phyloP scores from a whole-genome alignment of 2,888 invertebrate genomes.

The Drosophila acutilabella region DNA sequence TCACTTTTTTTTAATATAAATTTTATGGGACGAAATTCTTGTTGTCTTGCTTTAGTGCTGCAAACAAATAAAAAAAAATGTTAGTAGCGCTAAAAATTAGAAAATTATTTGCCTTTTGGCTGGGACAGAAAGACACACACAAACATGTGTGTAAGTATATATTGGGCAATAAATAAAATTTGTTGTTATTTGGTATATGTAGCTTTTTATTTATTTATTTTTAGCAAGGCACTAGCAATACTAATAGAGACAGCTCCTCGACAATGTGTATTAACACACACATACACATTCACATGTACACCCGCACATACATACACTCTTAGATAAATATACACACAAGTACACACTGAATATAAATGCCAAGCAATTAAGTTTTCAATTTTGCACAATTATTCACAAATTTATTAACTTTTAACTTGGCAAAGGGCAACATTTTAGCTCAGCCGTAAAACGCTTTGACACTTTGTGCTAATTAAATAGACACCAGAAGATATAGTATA shows the following conservation, averaged over 20 bases:
- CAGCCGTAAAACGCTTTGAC: slow-evolving; percentile 66
- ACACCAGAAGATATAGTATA: slow-evolving; percentile 23
- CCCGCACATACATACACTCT: slow-evolving; percentile 22
- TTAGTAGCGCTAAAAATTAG: slow-evolving; percentile 73
- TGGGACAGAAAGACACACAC: slow-evolving; percentile 41
- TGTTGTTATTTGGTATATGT: slow-evolving; percentile 72
- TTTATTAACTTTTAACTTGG: slow-evolving; percentile 75
- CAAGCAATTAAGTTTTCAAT: slow-evolving; percentile 76
- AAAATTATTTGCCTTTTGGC: slow-evolving; percentile 64
- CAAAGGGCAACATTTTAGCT: slow-evolving; percentile 58
- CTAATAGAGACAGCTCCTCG: slow-evolving; percentile 61
- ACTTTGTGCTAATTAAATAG: slow-evolving; percentile 64
- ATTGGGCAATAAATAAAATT: slow-evolving; percentile 80
- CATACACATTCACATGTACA: slow-evolving; percentile 10
- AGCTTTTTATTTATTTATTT: slow-evolving; percentile 73
- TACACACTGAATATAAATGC: slow-evolving; percentile 60
- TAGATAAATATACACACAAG: too few relatives aligned
- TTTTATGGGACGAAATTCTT: slow-evolving; percentile 69
- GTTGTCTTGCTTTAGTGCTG: slow-evolving; percentile 50
- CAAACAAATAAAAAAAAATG: slow-evolving; percentile 76
- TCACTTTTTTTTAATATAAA: slow-evolving; percentile 51
- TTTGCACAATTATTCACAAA: slow-evolving; percentile 70
- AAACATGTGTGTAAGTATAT: slow-evolving; percentile 50
- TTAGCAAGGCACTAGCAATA: slow-evolving; percentile 74
- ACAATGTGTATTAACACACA: slow-evolving; percentile 50